Conservation (phyloP, 1,140 invertebrate species). For the Achroia grisella region DNA sequence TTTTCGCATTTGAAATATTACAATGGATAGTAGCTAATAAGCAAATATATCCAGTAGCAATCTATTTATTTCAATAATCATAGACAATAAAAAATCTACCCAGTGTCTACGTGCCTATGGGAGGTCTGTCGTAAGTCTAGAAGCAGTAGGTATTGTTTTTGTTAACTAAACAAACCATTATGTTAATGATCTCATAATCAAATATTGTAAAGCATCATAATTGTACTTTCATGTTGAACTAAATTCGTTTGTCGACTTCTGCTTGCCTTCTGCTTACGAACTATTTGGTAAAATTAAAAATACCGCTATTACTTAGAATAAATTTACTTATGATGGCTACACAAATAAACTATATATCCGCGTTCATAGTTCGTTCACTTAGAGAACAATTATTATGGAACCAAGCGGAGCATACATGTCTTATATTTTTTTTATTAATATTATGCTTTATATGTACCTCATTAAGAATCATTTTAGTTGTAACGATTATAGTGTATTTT, state of each 20-base stretch:
- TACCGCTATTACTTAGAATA: not conserved
- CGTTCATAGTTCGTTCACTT: slow-evolving; percentile 3
- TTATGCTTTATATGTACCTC: not conserved
- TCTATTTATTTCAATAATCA: no score
- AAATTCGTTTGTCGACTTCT: not conserved
- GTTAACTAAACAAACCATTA: not conserved
- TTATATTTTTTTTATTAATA: not conserved
- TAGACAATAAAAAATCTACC: no score
- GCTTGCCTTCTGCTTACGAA: not conserved
- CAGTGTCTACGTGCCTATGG: no score
- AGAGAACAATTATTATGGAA: slow-evolving; percentile 1
- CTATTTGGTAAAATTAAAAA: not conserved
- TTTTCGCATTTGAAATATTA: no score
- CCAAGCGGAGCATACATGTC: not conserved
- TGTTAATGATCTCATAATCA: slow-evolving; percentile 1
- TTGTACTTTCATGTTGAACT: slow-evolving; percentile 2
- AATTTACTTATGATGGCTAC: not conserved
- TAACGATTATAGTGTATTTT: not conserved
- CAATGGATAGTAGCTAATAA: no score
- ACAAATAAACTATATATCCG: slow-evolving; percentile 1
- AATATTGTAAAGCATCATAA: slow-evolving; percentile 1
- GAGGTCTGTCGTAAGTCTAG: not conserved
- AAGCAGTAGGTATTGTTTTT: not conserved
- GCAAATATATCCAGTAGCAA: no score
- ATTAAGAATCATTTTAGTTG: not conserved